These are phyloP conservation scores for Microchirus variegatus DNA, from an alignment of 2,797 vertebrate species.

Conservation along the genomic window DNA sequence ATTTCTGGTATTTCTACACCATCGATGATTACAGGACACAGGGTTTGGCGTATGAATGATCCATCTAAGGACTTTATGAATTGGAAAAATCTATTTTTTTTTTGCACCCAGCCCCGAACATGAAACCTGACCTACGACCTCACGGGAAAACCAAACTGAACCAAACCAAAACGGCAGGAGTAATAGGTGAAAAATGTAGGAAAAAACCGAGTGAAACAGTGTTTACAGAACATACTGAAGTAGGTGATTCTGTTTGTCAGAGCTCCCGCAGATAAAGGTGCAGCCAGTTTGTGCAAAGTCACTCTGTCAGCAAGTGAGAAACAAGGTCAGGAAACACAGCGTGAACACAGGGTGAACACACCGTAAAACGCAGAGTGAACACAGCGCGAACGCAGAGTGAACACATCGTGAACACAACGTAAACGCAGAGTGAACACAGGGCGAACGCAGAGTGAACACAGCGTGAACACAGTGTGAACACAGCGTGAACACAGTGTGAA, in stretches of 20 bases:
- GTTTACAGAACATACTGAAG: slow-evolving; percentile 13
- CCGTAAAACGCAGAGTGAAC: too few species aligned
- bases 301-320: slow-evolving; percentile 14
- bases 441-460: too few species aligned
- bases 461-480: too few species aligned
- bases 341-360: too few species aligned
- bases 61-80: too few species aligned
- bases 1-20: too few species aligned
- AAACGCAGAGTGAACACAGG: too few species aligned
- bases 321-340: not conserved
- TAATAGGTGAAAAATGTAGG: not conserved
- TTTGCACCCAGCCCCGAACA: not conserved
- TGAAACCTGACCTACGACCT: slow-evolving; percentile 29
- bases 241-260: slow-evolving; percentile 10
- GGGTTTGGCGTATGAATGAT: too few species aligned
- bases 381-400: too few species aligned
- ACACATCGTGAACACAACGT: too few species aligned
- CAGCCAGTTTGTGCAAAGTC: slow-evolving; percentile 47
- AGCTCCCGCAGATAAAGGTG: slow-evolving; percentile 29
- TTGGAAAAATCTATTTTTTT: not conserved
- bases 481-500: too few species aligned
- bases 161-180: slow-evolving; percentile 22
- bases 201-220: slow-evolving; percentile 24
- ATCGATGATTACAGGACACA: too few species aligned
- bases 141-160: slow-evolving; percentile 17